These are phyloP conservation scores for Columba janthina DNA, from an alignment of 2,113 vertebrate genomes.

Conservation along the genomic window DNA sequence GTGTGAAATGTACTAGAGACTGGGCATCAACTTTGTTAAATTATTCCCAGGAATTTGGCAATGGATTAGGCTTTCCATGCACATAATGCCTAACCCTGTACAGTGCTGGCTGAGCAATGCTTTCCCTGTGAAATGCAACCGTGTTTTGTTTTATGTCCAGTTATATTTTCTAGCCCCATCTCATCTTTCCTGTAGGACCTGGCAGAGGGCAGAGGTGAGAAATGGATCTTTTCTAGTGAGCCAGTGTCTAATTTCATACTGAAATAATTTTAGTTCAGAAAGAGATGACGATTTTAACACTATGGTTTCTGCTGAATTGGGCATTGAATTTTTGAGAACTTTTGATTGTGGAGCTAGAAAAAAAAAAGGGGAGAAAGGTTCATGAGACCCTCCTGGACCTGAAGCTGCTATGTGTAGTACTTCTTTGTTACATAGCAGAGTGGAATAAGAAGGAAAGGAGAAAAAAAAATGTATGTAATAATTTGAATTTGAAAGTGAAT, in stretches of 20 bases:
- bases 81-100: neutral
- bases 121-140: neutral
- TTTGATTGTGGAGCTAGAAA: neutral
- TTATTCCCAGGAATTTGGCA: neutral
- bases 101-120: neutral
- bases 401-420: neutral
- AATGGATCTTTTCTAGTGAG: neutral
- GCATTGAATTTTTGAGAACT: neutral
- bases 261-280: neutral
- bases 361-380: neutral
- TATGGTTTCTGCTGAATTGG: neutral
- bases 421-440: neutral
- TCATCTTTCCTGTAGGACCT: neutral
- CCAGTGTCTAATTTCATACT: neutral
- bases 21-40: neutral
- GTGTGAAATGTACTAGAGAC: neutral
- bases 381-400: neutral
- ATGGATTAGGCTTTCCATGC: neutral
- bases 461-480: neutral
- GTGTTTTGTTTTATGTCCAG: neutral
- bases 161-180: neutral
- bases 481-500: slow-evolving; percentile 38
- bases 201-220: neutral
- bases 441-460: neutral
- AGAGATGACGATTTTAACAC: neutral